Conservation (phyloP, 2,888 invertebrate species). For the Ectemnius continuus region DNA sequence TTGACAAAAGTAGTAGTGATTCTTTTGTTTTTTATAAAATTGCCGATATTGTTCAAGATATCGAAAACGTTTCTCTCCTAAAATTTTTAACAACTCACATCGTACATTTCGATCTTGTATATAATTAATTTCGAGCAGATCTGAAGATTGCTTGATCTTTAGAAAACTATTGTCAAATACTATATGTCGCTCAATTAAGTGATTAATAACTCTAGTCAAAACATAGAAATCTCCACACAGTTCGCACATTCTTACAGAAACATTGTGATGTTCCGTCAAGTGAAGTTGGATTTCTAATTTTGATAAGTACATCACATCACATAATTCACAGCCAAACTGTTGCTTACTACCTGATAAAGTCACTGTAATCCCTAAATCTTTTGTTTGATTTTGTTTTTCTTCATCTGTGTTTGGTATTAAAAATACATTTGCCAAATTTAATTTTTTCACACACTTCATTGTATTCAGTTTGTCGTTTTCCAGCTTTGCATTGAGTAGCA, state of each 20-base stretch:
- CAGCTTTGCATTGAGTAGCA: not conserved
- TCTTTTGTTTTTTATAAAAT: slow-evolving; percentile 13
- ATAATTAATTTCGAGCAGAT: not conserved
- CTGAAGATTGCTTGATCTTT: not conserved
- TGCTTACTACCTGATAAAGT: not conserved
- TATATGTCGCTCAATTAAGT: slow-evolving; percentile 28
- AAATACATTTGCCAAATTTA: not conserved
- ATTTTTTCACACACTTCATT: not conserved
- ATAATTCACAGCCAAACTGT: slow-evolving; percentile 24
- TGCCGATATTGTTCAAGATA: slow-evolving; percentile 33
- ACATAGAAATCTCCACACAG: slow-evolving; percentile 26
- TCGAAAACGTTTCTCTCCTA: slow-evolving; percentile 29
- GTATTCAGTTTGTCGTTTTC: not conserved
- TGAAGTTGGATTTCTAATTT: slow-evolving; percentile 19
- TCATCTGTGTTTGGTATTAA: not conserved
- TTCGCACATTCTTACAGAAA: slow-evolving; percentile 20
- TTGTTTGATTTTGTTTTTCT: not conserved
- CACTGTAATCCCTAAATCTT: slow-evolving; percentile 5
- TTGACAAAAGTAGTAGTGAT: slow-evolving; percentile 21
- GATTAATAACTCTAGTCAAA: slow-evolving; percentile 5
- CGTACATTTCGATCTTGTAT: not conserved
- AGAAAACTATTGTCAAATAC: not conserved
- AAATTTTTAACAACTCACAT: slow-evolving; percentile 12
- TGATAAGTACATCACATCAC: slow-evolving; percentile 10
- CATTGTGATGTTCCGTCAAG: slow-evolving; percentile 12